Evolutionary conservation across 2,797 vertebrate genomes (phyloP).

Genomic region (Sebastiscus tertius): DNA sequence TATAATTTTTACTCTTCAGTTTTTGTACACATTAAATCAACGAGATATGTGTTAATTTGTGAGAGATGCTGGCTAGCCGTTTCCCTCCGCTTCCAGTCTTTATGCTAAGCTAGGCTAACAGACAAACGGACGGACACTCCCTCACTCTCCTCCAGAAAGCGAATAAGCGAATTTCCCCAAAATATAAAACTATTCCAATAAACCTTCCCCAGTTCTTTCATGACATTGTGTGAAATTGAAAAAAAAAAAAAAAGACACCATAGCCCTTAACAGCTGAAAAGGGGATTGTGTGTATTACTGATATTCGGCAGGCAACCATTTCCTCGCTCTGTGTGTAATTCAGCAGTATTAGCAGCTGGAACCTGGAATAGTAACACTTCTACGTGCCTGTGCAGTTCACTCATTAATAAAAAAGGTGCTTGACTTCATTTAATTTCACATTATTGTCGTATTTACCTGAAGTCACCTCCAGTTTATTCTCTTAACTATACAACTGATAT

Average conservation of each 20-base stretch:
- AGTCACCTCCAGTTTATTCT: constrained; percentile 27
- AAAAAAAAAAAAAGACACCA: constrained; percentile 21
- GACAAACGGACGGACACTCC: not conserved
- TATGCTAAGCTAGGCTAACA: constrained; percentile 4
- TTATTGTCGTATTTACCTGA: constrained; percentile 30
- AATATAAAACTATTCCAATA: constrained; percentile 3
- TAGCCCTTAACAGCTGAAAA: constrained; percentile 53
- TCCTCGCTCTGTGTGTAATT: constrained; percentile 79
- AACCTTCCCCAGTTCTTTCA: not conserved
- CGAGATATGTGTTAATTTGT: not conserved
- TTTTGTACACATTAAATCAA: not conserved
- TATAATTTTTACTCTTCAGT: not conserved
- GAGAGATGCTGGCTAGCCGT: not conserved
- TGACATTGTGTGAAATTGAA: constrained; percentile 36
- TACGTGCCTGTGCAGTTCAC: constrained; percentile 63
- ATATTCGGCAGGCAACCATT: constrained; percentile 70
- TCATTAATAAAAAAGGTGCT: constrained; percentile 66
- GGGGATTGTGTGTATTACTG: constrained; percentile 51
- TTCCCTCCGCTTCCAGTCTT: not conserved
- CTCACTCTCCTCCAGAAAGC: not conserved
- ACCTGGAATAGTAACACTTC: constrained; percentile 77
- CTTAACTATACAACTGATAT: not conserved
- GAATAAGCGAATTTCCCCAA: not conserved
- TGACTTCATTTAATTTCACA: constrained; percentile 45
- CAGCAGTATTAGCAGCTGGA: constrained; percentile 80